Evolutionary conservation across 2,888 invertebrate species (phyloP).

Genomic region (Pediacus dermestoides): DNA sequence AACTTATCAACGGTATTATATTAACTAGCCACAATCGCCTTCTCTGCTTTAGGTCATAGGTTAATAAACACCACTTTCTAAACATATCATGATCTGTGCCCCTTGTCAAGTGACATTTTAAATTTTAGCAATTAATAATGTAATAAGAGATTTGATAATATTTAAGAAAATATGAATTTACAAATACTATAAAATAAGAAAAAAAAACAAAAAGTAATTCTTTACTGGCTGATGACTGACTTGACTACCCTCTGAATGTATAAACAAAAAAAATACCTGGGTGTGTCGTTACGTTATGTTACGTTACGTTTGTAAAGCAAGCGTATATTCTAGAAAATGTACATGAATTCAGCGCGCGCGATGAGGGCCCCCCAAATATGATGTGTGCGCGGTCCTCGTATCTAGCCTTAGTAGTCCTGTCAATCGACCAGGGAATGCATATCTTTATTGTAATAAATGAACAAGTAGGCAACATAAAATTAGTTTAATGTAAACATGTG

Average conservation of each 20-base stretch:
- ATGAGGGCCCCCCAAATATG: too few relatives aligned
- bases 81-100: constrained; percentile 79
- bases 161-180: constrained; percentile 50
- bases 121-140: constrained; percentile 51
- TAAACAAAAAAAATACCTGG: too few relatives aligned
- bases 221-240: constrained; percentile 20
- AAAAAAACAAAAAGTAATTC: constrained; percentile 31
- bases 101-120: constrained; percentile 62
- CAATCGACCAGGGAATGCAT: constrained; percentile 49
- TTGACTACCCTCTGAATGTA: constrained; percentile 6
- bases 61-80: constrained; percentile 68
- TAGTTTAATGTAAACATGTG: constrained; percentile 49
- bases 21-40: constrained; percentile 54
- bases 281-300: too few relatives aligned
- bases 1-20: constrained; percentile 47
- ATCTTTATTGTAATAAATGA: constrained; percentile 48
- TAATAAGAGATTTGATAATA: constrained; percentile 52
- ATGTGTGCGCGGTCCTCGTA: constrained; percentile 33
- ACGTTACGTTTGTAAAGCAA: too few relatives aligned
- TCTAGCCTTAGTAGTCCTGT: constrained; percentile 50
- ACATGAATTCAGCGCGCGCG: too few relatives aligned
- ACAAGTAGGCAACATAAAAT: constrained; percentile 44
- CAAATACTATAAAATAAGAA: constrained; percentile 41
- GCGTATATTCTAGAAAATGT: too few relatives aligned
- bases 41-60: constrained; percentile 55